Evolutionary conservation across 2,888 invertebrate genomes (phyloP).

Genomic region (Ormyrus labotus): DNA sequence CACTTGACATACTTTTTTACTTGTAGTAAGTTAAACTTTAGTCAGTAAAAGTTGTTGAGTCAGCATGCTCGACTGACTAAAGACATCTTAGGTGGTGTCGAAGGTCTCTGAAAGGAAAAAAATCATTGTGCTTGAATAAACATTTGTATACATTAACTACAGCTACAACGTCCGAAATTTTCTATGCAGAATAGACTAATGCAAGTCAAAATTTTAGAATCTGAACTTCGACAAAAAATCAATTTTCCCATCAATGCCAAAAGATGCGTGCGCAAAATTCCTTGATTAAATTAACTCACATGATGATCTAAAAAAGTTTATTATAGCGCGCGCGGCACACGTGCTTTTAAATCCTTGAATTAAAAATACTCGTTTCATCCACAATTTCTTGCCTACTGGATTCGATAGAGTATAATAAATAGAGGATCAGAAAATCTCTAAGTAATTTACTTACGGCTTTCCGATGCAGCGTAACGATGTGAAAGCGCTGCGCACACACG

Average conservation of each 20-base stretch:
- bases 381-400: too few species aligned
- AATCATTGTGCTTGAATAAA: constrained; percentile 40
- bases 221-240: too few species aligned
- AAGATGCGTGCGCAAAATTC: too few species aligned
- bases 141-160: constrained; percentile 22
- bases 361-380: too few species aligned
- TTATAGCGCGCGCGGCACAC: too few species aligned
- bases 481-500: constrained; percentile 35
- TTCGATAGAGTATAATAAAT: constrained; percentile 5
- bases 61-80: constrained; percentile 54
- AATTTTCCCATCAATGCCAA: too few species aligned
- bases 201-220: too few species aligned
- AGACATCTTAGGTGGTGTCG: constrained; percentile 46
- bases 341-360: too few species aligned
- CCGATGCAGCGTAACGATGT: constrained; percentile 29
- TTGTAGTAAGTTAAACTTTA: constrained; percentile 19
- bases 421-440: neutral
- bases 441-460: constrained; percentile 24
- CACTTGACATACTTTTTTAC: constrained; percentile 27
- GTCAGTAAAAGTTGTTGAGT: constrained; percentile 48
- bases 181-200: too few species aligned
- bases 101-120: constrained; percentile 45
- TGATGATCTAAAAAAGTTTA: too few species aligned
- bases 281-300: too few species aligned
- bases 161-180: too few species aligned